Evolutionary conservation across 92 coral and sea anemone genomes (phyloP).

Genomic region (Umimayanthus chanpuru): DNA sequence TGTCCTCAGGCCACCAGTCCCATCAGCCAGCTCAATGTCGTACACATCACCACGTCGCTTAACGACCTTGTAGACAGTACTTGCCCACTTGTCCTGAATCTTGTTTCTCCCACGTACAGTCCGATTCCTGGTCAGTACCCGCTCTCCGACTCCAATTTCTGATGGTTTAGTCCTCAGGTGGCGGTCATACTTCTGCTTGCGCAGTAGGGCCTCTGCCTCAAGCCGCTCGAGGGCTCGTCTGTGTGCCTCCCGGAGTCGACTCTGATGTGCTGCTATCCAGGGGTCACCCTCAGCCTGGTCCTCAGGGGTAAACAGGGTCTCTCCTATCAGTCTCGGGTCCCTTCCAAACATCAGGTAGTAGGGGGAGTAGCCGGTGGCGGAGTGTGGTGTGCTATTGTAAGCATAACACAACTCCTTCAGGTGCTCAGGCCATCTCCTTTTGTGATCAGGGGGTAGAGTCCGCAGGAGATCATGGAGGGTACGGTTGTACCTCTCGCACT

Average conservation of each 20-base stretch:
- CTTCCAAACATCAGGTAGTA: slow-evolving; percentile 66
- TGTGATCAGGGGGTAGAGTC: slow-evolving; percentile 48
- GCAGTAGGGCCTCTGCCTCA: background rate
- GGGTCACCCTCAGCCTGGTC: background rate
- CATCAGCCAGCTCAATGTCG: slow-evolving; percentile 53
- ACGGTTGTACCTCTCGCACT: slow-evolving; percentile 68
- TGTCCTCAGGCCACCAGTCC: slow-evolving; percentile 46
- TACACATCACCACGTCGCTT: background rate
- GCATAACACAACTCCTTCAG: slow-evolving; percentile 71
- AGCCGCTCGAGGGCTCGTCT: background rate
- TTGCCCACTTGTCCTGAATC: slow-evolving; percentile 57
- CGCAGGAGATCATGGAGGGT: slow-evolving; percentile 68
- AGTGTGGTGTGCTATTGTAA: slow-evolving; percentile 74
- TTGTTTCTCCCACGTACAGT: slow-evolving; percentile 51
- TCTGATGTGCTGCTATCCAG: slow-evolving; percentile 61
- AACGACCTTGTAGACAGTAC: slow-evolving; percentile 23
- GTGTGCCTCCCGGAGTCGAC: slow-evolving; percentile 43
- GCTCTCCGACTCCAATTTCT: slow-evolving; percentile 40
- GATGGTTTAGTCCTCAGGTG: slow-evolving; percentile 29
- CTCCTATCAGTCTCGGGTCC: slow-evolving; percentile 57
- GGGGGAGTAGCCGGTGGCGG: slow-evolving; percentile 68
- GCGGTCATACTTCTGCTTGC: slow-evolving; percentile 4
- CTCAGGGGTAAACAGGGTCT: slow-evolving; percentile 32
- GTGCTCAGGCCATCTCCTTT: slow-evolving; percentile 73
- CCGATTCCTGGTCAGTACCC: slow-evolving; percentile 48